A percentile compares a stretch with the other conserved stretches of the same genome.
These are phyloP conservation scores for Phasianus colchicus DNA, from an alignment of 2,113 vertebrate genomes.

Conservation along the genomic window DNA sequence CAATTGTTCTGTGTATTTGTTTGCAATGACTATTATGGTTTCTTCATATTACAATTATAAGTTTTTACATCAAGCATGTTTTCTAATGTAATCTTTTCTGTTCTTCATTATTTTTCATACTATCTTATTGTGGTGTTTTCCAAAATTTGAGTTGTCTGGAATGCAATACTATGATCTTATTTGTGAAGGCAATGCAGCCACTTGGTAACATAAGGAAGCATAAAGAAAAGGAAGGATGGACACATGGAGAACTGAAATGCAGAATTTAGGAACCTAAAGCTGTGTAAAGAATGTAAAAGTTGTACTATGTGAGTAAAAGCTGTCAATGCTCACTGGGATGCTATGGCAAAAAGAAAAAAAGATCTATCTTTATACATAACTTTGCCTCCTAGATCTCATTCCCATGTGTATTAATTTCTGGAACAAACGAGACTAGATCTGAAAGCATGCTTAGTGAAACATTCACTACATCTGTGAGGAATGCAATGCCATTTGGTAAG, in stretches of 20 bases:
- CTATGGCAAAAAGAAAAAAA: neutral
- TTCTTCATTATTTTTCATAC: neutral
- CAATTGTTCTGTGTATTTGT: neutral
- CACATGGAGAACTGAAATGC: neutral
- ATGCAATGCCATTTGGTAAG: neutral
- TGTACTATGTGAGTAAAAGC: neutral
- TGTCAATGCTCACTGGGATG: accelerated
- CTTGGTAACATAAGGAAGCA: neutral
- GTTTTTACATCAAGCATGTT: neutral
- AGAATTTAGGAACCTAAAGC: neutral
- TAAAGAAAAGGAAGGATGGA: neutral
- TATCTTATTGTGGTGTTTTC: neutral
- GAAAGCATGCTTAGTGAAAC: neutral
- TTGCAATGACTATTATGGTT: neutral
- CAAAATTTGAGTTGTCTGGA: neutral
- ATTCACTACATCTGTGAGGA: neutral
- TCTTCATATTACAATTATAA: neutral
- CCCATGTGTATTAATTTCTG: neutral
- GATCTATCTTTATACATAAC: neutral
- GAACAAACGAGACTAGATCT: neutral
- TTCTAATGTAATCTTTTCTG: neutral
- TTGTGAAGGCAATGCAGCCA: neutral
- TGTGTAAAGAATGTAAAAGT: neutral
- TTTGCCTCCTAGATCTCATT: neutral
- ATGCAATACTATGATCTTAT: neutral